phyloP scores from a whole-genome alignment of 2,797 vertebrate genomes.

The Scyliorhinus canicula region DNA sequence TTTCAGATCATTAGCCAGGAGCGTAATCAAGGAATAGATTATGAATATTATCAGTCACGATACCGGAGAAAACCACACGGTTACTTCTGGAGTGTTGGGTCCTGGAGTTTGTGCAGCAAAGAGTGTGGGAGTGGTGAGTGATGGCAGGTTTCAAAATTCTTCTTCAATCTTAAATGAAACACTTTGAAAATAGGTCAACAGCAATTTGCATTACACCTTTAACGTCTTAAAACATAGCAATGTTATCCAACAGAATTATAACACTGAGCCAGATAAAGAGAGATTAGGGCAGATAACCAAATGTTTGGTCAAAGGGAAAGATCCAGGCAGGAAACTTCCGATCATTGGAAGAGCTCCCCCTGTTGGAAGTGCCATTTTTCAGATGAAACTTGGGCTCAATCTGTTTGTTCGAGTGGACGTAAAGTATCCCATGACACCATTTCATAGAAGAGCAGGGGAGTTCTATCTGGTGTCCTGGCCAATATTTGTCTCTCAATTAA shows the following conservation, averaged over 20 bases:
- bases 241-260: not conserved
- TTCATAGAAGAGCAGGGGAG: too few relatives aligned
- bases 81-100: slow-evolving; percentile 83
- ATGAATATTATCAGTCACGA: slow-evolving; percentile 74
- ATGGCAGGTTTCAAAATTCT: not conserved
- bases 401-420: too few relatives aligned
- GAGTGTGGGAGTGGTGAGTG: slow-evolving; percentile 83
- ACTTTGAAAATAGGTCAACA: not conserved
- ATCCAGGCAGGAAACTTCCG: too few relatives aligned
- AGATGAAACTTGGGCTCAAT: too few relatives aligned
- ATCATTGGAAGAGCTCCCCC: too few relatives aligned
- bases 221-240: not conserved
- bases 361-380: too few relatives aligned
- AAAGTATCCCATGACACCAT: too few relatives aligned
- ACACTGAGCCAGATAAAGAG: not conserved
- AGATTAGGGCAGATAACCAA: too few relatives aligned
- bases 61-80: slow-evolving; percentile 52
- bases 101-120: slow-evolving; percentile 80
- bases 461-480: too few relatives aligned
- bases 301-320: too few relatives aligned
- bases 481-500: too few relatives aligned
- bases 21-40: slow-evolving; percentile 74
- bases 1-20: slow-evolving; percentile 87
- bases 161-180: not conserved
- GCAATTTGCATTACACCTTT: not conserved